Conservation (phyloP, 2,888 invertebrate species). For the Prosapia bicincta region DNA sequence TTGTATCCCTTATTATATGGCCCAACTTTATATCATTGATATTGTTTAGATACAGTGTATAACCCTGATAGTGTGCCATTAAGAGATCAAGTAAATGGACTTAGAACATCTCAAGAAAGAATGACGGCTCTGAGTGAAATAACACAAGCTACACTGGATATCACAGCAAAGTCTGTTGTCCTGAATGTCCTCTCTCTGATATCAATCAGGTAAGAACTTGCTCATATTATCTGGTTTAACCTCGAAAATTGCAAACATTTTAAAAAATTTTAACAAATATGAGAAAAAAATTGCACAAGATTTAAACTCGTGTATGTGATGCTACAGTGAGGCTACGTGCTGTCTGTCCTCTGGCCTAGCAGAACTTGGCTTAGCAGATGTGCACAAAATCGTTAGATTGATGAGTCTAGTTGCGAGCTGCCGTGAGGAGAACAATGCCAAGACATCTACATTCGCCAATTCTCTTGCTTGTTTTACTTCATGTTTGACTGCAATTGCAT, state of each 20-base stretch:
- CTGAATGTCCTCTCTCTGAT: slow-evolving; percentile 53
- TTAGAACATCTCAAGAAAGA: slow-evolving; percentile 50
- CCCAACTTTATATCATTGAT: no score
- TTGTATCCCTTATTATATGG: no score
- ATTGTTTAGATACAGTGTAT: not conserved
- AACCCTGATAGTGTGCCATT: slow-evolving; percentile 41
- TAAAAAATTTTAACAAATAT: no score
- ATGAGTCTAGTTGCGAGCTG: slow-evolving; percentile 59
- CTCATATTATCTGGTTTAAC: no score
- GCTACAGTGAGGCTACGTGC: slow-evolving; percentile 48
- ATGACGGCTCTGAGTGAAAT: slow-evolving; percentile 52
- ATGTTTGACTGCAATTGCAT: slow-evolving; percentile 51
- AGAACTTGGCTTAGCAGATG: slow-evolving; percentile 54
- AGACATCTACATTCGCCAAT: slow-evolving; percentile 10
- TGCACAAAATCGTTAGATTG: slow-evolving; percentile 55
- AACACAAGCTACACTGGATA: slow-evolving; percentile 52
- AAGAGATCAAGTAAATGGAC: slow-evolving; percentile 52
- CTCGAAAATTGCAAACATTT: no score
- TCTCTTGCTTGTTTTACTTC: slow-evolving; percentile 40
- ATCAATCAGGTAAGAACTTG: slow-evolving; percentile 44
- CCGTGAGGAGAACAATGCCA: slow-evolving; percentile 46
- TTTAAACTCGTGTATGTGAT: no score
- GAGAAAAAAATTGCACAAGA: no score
- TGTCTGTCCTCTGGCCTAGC: slow-evolving; percentile 49
- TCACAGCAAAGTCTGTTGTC: slow-evolving; percentile 55